Conservation (phyloP, 2,888 invertebrate species). For the Ophioninae sp. region DNA sequence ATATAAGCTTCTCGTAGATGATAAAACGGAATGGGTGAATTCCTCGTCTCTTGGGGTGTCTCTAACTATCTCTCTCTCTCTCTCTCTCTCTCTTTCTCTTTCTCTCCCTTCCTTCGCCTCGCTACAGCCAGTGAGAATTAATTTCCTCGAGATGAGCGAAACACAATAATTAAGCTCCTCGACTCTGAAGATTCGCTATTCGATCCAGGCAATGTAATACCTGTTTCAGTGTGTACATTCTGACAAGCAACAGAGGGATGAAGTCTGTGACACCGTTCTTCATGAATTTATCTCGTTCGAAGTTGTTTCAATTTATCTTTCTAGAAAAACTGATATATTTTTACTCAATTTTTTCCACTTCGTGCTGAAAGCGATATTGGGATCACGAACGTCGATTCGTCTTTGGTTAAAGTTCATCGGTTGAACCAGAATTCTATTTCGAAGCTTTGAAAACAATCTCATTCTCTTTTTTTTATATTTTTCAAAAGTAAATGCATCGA, state of each 20-base stretch:
- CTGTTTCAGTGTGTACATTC: constrained; percentile 1
- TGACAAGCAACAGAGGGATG: background rate
- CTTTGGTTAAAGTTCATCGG: background rate
- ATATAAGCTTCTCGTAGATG: constrained; percentile 1
- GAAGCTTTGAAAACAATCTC: no score
- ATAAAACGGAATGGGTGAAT: constrained; percentile 3
- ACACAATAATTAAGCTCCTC: constrained; percentile 34
- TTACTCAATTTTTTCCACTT: background rate
- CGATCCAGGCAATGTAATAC: constrained; percentile 5
- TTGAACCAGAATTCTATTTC: background rate
- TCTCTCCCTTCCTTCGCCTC: constrained; percentile 7
- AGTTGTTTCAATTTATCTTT: background rate
- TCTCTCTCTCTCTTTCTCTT: constrained; percentile 1
- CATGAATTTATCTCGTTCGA: background rate
- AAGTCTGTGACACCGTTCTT: constrained; percentile 5
- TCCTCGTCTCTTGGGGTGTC: background rate
- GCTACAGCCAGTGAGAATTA: constrained; percentile 11
- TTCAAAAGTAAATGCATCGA: no score
- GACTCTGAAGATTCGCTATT: background rate
- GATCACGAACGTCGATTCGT: background rate
- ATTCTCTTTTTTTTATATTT: background rate
- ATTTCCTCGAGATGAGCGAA: constrained; percentile 26
- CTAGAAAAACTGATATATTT: background rate
- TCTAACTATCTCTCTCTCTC: constrained; percentile 11
- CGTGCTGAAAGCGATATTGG: background rate